A percentile compares a stretch with the other conserved stretches of the same genome.
phyloP scores from a whole-genome alignment of 1,140 invertebrate species.

The Bacillus rossius region DNA sequence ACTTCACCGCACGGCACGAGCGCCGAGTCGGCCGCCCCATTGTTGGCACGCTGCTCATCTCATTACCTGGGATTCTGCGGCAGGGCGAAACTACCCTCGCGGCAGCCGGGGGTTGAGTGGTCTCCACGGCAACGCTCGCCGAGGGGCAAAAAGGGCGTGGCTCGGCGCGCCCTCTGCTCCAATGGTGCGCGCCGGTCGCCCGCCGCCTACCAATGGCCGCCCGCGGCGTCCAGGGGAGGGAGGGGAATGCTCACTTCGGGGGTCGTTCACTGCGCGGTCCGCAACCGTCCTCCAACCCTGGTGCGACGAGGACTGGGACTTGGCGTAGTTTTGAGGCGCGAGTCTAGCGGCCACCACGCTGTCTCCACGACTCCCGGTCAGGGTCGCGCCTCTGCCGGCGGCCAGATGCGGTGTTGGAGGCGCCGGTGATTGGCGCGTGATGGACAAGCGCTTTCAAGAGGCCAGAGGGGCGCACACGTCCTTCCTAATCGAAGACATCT shows the following conservation, averaged over 20 bases:
- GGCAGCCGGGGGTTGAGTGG: neutral
- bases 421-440: neutral
- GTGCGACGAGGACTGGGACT: no score
- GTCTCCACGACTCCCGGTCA: neutral
- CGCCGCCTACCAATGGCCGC: no score
- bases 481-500: conserved; percentile 16
- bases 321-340: neutral
- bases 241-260: no score
- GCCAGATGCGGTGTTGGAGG: no score
- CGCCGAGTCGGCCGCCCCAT: neutral
- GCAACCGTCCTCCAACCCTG: no score
- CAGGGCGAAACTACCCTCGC: neutral
- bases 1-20: conserved; percentile 1
- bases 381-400: neutral
- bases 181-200: no score
- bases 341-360: neutral
- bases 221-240: no score
- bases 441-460: neutral
- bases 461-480: conserved; percentile 5
- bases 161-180: neutral
- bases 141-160: neutral
- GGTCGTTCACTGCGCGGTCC: no score
- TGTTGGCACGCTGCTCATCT: neutral
- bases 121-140: neutral
- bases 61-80: neutral